Conservation (phyloP, 2,113 vertebrate genomes). For the Lota lota region DNA sequence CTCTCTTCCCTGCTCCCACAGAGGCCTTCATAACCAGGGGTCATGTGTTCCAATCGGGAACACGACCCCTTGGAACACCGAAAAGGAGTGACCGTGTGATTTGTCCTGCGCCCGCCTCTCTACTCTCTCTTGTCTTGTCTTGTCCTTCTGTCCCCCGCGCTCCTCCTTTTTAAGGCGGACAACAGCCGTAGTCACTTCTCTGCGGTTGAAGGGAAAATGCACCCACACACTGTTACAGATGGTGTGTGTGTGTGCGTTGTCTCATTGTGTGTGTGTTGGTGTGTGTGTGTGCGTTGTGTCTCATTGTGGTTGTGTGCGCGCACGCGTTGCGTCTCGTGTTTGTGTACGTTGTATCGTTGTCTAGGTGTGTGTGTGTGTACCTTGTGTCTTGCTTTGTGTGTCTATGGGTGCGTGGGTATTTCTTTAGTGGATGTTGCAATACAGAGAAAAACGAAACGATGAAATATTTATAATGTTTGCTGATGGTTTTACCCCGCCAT, state of each 20-base stretch:
- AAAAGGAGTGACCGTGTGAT: constrained; percentile 34
- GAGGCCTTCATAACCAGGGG: constrained; percentile 24
- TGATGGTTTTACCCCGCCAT: too few species aligned
- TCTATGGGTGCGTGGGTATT: constrained; percentile 30
- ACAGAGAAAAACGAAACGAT: too few species aligned
- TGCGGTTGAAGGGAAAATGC: constrained; percentile 8
- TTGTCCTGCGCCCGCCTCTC: constrained; percentile 30
- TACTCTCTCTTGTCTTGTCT: constrained; percentile 7
- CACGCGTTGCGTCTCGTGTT: constrained; percentile 6
- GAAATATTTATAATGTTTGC: too few species aligned
- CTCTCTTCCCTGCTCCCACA: neutral
- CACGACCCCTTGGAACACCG: constrained; percentile 24
- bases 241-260: too few species aligned
- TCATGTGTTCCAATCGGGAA: neutral
- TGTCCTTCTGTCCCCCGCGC: too few species aligned
- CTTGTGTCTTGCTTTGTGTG: neutral
- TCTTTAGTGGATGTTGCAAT: constrained; percentile 8
- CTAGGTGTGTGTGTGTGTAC: too few species aligned
- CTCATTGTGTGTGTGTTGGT: neutral
- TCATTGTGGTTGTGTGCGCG: constrained; percentile 26
- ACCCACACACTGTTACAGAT: constrained; percentile 15
- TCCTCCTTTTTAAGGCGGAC: too few species aligned
- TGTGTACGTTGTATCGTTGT: too few species aligned
- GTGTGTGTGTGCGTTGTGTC: constrained; percentile 37
- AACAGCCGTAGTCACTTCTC: constrained; percentile 16